phyloP scores from a whole-genome alignment of 2,888 invertebrate genomes.

The Nysson spinosus region DNA sequence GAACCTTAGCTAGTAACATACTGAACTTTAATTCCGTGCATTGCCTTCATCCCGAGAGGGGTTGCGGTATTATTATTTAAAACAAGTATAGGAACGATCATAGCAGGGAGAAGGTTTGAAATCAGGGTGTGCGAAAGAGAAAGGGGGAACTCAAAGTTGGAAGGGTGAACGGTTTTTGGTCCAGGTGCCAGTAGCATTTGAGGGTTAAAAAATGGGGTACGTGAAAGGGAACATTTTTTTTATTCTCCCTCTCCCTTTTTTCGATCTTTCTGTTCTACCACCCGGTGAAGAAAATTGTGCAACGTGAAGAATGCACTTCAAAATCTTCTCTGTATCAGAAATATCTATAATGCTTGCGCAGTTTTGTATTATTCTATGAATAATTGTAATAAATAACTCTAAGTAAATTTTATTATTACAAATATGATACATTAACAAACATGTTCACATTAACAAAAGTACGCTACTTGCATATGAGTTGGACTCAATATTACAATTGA shows the following conservation, averaged over 20 bases:
- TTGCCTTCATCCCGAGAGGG: constrained; percentile 44
- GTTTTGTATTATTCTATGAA: too few relatives aligned
- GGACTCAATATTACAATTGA: too few relatives aligned
- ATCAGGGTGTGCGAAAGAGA: constrained; percentile 40
- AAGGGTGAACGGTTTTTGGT: constrained; percentile 66
- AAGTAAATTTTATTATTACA: too few relatives aligned
- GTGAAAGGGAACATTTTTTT: constrained; percentile 21
- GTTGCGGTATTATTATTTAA: constrained; percentile 73
- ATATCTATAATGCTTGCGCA: too few relatives aligned
- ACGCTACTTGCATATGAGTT: too few relatives aligned
- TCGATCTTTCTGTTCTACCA: constrained; percentile 20
- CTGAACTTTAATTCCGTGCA: constrained; percentile 46
- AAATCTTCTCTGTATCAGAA: too few relatives aligned
- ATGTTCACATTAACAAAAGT: too few relatives aligned
- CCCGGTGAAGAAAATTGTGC: background rate
- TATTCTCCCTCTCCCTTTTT: constrained; percentile 23
- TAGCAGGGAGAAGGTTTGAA: constrained; percentile 56
- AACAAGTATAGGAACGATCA: constrained; percentile 74
- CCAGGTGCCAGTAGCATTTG: constrained; percentile 63
- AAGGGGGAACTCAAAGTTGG: constrained; percentile 54
- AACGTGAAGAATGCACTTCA: too few relatives aligned
- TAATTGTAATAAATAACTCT: too few relatives aligned
- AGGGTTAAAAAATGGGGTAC: constrained; percentile 51
- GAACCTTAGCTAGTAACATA: constrained; percentile 49
- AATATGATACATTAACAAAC: too few relatives aligned